Evolutionary conservation across 2,113 vertebrate species (phyloP).

Genomic region (Smithornis capensis): DNA sequence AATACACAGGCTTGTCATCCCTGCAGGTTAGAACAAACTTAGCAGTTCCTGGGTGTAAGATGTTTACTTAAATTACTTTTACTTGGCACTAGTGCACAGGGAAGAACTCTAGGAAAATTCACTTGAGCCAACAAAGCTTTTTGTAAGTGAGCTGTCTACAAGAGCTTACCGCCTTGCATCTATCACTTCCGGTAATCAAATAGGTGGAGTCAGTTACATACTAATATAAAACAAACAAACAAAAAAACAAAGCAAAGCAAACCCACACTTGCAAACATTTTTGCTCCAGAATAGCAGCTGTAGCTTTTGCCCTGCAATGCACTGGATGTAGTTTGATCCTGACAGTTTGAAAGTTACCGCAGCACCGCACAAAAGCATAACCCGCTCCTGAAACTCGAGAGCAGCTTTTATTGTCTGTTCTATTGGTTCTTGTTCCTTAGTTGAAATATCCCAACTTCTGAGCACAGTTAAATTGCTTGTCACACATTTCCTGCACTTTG

Average conservation of each 20-base stretch:
- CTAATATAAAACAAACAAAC: too few species aligned
- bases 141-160: rapidly evolving
- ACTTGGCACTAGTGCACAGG: neutral
- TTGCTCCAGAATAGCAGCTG: neutral
- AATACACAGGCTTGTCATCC: neutral
- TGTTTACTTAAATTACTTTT: neutral
- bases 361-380: neutral
- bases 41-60: neutral
- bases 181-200: neutral
- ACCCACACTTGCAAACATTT: neutral
- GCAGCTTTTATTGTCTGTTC: neutral
- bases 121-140: neutral
- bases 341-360: neutral
- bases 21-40: neutral
- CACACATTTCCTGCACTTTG: neutral
- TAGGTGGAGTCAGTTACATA: neutral
- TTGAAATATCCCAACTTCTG: neutral
- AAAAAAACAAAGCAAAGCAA: neutral
- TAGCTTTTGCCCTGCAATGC: neutral
- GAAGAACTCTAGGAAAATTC: neutral
- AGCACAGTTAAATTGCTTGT: neutral
- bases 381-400: neutral
- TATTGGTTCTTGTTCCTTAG: neutral
- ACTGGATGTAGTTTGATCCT: neutral
- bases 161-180: neutral